phyloP scores from a whole-genome alignment of 2,113 vertebrate genomes.

The Benthochromis sp. region DNA sequence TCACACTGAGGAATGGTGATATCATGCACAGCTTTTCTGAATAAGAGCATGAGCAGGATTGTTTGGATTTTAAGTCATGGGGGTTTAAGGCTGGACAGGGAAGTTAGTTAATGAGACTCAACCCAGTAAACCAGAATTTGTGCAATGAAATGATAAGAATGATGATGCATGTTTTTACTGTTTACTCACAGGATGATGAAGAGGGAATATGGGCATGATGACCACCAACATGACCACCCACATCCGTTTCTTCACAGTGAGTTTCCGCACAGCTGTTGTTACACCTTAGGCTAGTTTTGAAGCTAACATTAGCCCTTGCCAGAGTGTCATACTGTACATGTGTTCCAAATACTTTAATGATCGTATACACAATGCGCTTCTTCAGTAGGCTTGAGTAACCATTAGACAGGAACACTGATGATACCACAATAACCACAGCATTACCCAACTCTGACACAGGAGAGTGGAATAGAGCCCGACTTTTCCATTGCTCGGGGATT shows the following conservation, averaged over 20 bases:
- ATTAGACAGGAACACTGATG: slow-evolving; percentile 38
- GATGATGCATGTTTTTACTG: slow-evolving; percentile 5
- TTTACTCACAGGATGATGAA: slow-evolving; percentile 89
- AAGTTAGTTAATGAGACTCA: not conserved
- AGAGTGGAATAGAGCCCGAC: slow-evolving; percentile 32
- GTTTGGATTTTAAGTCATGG: slow-evolving; percentile 34
- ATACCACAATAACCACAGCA: slow-evolving; percentile 46
- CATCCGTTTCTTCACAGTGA: slow-evolving; percentile 85
- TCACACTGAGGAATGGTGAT: slow-evolving; percentile 25
- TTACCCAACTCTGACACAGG: slow-evolving; percentile 32
- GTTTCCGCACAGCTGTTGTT: slow-evolving; percentile 39
- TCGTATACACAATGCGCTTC: slow-evolving; percentile 20
- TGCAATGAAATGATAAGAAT: not conserved
- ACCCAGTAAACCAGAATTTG: not conserved
- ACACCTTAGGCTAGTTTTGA: not conserved
- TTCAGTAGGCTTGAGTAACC: slow-evolving; percentile 16
- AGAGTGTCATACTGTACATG: not conserved
- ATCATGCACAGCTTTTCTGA: slow-evolving; percentile 14
- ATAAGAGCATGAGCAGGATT: slow-evolving; percentile 23
- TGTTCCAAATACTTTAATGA: slow-evolving; percentile 20
- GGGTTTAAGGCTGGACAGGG: not conserved
- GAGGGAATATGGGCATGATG: slow-evolving; percentile 98
- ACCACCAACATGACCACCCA: slow-evolving; percentile 71
- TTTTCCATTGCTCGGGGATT: slow-evolving; percentile 46
- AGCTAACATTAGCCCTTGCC: not conserved